A percentile compares a stretch with the other conserved stretches of the same genome.
These are phyloP conservation scores for Sinocyclocheilus grahami DNA, from an alignment of 2,113 vertebrate species.

Conservation along the genomic window DNA sequence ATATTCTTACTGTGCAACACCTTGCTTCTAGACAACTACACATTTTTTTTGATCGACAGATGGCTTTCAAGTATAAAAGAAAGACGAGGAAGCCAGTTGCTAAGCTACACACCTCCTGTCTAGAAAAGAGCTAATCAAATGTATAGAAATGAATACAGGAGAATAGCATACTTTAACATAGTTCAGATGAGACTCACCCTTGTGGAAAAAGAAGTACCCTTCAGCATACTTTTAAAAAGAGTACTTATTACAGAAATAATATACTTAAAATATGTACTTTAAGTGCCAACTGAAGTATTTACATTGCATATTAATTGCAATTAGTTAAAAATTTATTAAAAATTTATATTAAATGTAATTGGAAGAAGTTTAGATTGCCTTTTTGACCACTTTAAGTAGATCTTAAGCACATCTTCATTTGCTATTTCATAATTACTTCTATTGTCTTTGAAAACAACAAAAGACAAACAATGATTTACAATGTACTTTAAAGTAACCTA, in stretches of 20 bases:
- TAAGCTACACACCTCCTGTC: slow-evolving; percentile 53
- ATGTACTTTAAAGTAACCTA: neutral
- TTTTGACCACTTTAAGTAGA: neutral
- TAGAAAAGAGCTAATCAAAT: neutral
- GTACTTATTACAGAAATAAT: neutral
- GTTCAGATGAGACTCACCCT: neutral
- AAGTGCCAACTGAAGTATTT: neutral
- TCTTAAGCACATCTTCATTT: neutral
- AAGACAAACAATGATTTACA: too few relatives aligned
- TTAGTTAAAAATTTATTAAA: neutral
- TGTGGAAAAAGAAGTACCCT: neutral
- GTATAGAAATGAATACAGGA: slow-evolving; percentile 31
- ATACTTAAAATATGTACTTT: neutral
- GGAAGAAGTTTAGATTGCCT: neutral
- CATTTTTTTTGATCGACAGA: neutral
- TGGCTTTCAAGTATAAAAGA: slow-evolving; percentile 31
- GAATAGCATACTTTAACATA: neutral
- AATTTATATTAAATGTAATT: neutral
- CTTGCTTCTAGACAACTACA: slow-evolving; percentile 11
- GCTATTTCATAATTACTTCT: neutral
- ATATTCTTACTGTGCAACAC: slow-evolving; percentile 19
- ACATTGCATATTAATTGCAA: neutral
- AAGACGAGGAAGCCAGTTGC: slow-evolving; percentile 44
- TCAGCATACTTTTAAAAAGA: neutral
- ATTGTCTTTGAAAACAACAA: too few relatives aligned